Evolutionary conservation across 2,113 vertebrate genomes (phyloP).

Genomic region (Tiliqua scincoides): DNA sequence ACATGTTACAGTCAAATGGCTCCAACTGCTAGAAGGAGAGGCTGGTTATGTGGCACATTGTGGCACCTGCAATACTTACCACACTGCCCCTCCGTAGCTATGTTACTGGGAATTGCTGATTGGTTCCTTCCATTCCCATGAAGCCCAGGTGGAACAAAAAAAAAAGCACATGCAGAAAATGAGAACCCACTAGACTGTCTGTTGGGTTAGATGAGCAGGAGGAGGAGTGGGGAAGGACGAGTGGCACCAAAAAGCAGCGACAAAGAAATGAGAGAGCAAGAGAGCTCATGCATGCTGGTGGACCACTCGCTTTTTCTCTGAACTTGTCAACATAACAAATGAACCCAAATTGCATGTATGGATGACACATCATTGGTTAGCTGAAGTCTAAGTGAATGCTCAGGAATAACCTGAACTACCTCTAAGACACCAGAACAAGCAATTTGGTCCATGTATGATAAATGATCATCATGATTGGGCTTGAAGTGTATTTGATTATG

Average conservation of each 20-base stretch:
- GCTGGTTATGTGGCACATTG: too few relatives aligned
- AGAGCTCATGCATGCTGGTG: background rate
- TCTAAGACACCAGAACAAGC: background rate
- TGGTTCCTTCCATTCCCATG: background rate
- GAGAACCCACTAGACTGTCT: background rate
- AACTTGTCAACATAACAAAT: background rate
- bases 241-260: background rate
- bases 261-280: background rate
- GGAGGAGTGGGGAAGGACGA: background rate
- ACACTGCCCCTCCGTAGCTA: too few relatives aligned
- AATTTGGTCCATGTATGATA: background rate
- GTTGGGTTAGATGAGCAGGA: background rate
- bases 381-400: background rate
- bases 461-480: background rate
- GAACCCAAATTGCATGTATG: background rate
- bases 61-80: too few relatives aligned
- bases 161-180: background rate
- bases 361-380: background rate
- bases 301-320: background rate
- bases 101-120: background rate
- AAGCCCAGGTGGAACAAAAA: background rate
- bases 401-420: background rate
- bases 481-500: slow-evolving; percentile 22
- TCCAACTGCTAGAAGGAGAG: too few relatives aligned
- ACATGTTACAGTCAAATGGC: too few relatives aligned